phyloP scores from a whole-genome alignment of 92 coral and sea anemone species.

The Heliopora coerulea region DNA sequence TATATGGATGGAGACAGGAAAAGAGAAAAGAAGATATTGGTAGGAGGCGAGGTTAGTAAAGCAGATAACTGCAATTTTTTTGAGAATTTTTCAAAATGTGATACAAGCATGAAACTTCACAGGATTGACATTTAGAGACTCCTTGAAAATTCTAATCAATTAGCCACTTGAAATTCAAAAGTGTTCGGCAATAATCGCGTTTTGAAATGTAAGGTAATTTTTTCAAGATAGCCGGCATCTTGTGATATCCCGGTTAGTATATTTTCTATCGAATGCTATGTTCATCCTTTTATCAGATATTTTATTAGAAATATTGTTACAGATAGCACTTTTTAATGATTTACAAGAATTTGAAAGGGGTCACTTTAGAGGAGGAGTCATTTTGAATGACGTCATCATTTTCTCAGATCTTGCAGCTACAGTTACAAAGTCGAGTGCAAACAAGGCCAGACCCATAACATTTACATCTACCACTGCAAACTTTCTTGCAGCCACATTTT shows the following conservation, averaged over 20 bases:
- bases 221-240: neutral
- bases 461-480: conserved; percentile 43
- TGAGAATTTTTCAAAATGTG: conserved; percentile 14
- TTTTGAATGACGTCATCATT: conserved; percentile 14
- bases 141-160: conserved; percentile 28
- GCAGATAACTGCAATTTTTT: conserved; percentile 27
- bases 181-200: conserved; percentile 16
- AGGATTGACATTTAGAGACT: conserved; percentile 24
- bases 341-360: neutral
- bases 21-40: too few species aligned
- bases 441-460: conserved; percentile 50
- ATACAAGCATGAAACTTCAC: conserved; percentile 36
- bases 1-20: too few species aligned
- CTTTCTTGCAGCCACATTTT: conserved; percentile 48
- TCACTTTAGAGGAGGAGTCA: conserved; percentile 13
- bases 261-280: too few species aligned
- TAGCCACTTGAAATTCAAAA: conserved; percentile 34
- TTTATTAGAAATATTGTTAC: conserved; percentile 20
- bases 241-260: too few species aligned
- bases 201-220: conserved; percentile 30
- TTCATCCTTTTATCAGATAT: neutral
- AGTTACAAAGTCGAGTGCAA: conserved; percentile 53
- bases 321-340: conserved; percentile 6
- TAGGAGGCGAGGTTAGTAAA: too few species aligned
- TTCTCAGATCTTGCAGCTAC: conserved; percentile 45